Base-by-base conservation (phyloP, 2,797 vertebrate genomes). In the Dromococcyx pavoninus region DNA sequence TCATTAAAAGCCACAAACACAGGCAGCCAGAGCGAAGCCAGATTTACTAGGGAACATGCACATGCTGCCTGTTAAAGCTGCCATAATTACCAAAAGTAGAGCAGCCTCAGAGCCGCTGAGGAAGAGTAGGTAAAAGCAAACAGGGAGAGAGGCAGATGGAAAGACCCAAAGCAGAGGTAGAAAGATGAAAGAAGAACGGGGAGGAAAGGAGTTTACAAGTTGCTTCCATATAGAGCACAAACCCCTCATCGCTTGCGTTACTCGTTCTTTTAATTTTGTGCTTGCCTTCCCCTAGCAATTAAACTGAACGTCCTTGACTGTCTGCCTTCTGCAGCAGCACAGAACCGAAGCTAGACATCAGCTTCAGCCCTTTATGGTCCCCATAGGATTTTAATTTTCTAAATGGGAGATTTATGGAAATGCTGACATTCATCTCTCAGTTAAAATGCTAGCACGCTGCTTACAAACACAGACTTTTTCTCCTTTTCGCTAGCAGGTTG, bases 401-500 rank as follows among this genome's bases (percentile, higher is more conserved):
- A 84, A 95, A 94, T 30, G 91, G 88, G 80, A 94, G 84, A 95
- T 93, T 95, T 95, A 94, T 92, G 88, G 94, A 95, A 96, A 95
- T 94, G 75, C 48, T 94, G 87, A 92, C 94, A 92, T 92, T 96
- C 91, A 93, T 94, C 76, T 85, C 69, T 57, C 3, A 0, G 64
- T 67, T 72, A 91, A 95, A 94, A 95, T 89, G 76, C 74, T 78
- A 71, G 14, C 80, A 44, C 16, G 46, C 41, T 64, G 62, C 74
- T 91, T 93, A 88, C 86, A 83, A 77, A 96, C 43, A 90, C 62
- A 70, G 90, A 57, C 28, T 91, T 91, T 72, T 25, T 23, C 46
- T 94, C 64, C 66, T 79, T 93, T 84, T 39, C 91, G 89, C 67
- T 76, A 84, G 43, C 93, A 96, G 81, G 88, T 24, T 94, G 93